Evolutionary conservation across 1,140 invertebrate genomes (phyloP).

Genomic region (Dendrolimus kikuchii): DNA sequence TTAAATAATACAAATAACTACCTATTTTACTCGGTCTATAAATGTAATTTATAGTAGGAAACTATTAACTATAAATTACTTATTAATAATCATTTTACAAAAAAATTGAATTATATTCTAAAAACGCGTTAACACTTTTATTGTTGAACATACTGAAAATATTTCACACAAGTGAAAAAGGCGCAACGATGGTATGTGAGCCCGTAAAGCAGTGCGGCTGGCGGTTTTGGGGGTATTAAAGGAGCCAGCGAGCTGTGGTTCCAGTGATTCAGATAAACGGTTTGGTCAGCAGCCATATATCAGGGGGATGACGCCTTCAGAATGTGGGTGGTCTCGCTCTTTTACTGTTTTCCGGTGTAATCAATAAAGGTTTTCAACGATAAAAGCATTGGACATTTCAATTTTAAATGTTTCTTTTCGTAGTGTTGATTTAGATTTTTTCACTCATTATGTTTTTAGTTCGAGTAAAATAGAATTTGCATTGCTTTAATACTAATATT

Average conservation of each 20-base stretch:
- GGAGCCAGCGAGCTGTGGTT: constrained; percentile 36
- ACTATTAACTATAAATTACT: too few relatives aligned
- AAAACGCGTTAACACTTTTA: too few relatives aligned
- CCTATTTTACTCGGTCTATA: too few relatives aligned
- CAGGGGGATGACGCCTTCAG: constrained; percentile 34
- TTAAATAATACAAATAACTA: too few relatives aligned
- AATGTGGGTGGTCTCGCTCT: constrained; percentile 30
- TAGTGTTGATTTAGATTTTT: too few relatives aligned
- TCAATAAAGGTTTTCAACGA: constrained; percentile 8
- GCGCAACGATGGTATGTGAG: constrained; percentile 35
- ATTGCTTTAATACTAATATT: too few relatives aligned
- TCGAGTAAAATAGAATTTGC: too few relatives aligned
- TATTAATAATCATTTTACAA: too few relatives aligned
- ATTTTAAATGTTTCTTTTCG: background rate
- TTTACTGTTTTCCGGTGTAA: constrained; percentile 14
- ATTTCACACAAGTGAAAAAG: constrained; percentile 25
- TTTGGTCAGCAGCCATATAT: constrained; percentile 53
- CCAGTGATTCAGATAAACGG: constrained; percentile 59
- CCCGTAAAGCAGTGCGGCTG: constrained; percentile 27
- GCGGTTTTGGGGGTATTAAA: constrained; percentile 31
- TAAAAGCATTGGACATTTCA: constrained; percentile 26
- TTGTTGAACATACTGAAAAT: too few relatives aligned
- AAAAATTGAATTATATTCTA: too few relatives aligned
- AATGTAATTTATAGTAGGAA: too few relatives aligned
- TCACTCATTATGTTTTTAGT: too few relatives aligned